Percentiles rank a stretch among this genome's conserved stretches.
Conservation (phyloP, 2,113 vertebrate species). For the Chaenogobius annularis region DNA sequence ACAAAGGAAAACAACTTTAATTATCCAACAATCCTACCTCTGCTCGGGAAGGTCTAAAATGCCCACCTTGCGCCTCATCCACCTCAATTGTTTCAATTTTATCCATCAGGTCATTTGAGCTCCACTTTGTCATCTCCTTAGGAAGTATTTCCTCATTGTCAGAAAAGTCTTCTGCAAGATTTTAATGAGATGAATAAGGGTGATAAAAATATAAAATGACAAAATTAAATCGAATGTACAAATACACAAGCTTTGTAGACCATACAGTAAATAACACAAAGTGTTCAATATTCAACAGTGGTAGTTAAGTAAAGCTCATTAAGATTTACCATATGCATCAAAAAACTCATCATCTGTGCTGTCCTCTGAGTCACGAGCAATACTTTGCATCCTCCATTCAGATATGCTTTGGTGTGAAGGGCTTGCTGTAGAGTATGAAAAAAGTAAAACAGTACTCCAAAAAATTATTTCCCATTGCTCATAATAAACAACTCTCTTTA, state of each 20-base stretch:
- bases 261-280: background rate
- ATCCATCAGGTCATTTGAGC: constrained; percentile 96
- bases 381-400: constrained; percentile 98
- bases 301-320: background rate
- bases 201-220: background rate
- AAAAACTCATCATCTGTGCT: constrained; percentile 97
- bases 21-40: background rate
- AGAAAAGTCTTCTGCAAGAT: constrained; percentile 85
- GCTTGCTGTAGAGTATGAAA: constrained; percentile 75
- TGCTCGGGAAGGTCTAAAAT: background rate
- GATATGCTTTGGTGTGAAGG: constrained; percentile 92
- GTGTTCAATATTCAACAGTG: background rate
- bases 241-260: background rate
- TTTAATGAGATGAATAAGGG: background rate
- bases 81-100: constrained; percentile 88
- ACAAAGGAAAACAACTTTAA: constrained; percentile 1
- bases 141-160: constrained; percentile 89
- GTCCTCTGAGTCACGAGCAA: constrained; percentile 92
- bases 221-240: background rate
- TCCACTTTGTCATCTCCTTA: constrained; percentile 96
- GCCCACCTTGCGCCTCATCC: constrained; percentile 83
- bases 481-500: background rate
- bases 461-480: background rate
- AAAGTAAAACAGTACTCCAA: too few relatives aligned
- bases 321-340: constrained; percentile 86